Evolutionary conservation across 2,888 invertebrate genomes (phyloP).

Genomic region (Mamestra brassicae): DNA sequence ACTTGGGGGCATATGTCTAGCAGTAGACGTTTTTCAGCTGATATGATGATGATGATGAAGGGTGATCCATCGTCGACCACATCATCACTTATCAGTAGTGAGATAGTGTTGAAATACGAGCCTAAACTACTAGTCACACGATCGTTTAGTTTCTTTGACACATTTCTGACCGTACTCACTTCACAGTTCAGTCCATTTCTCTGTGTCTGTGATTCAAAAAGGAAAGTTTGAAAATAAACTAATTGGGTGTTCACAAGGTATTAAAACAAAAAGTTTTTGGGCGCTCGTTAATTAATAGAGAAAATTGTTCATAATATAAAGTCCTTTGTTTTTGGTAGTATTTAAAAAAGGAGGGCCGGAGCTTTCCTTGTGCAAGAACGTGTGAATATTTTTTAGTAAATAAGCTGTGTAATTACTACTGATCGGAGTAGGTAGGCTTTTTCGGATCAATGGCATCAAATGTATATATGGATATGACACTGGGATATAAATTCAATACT

Average conservation of each 20-base stretch:
- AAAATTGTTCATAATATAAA: conserved; percentile 12
- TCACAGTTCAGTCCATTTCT: not conserved
- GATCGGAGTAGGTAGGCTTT: no score
- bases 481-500: no score
- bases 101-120: no score
- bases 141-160: not conserved
- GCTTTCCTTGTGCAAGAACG: not conserved
- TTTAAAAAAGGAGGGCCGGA: not conserved
- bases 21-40: no score
- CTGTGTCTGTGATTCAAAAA: not conserved
- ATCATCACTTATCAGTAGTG: no score
- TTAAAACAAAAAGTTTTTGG: conserved; percentile 25
- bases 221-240: not conserved
- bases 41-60: no score
- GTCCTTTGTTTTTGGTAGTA: not conserved
- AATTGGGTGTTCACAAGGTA: conserved; percentile 25
- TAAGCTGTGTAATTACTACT: no score
- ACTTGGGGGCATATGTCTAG: no score
- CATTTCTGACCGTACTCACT: not conserved
- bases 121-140: not conserved
- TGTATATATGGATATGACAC: no score
- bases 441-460: no score
- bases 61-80: no score
- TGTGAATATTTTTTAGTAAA: not conserved
- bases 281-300: conserved; percentile 9